Base-by-base conservation (phyloP, 2,888 invertebrate genomes). In the Norana najaformis region DNA sequence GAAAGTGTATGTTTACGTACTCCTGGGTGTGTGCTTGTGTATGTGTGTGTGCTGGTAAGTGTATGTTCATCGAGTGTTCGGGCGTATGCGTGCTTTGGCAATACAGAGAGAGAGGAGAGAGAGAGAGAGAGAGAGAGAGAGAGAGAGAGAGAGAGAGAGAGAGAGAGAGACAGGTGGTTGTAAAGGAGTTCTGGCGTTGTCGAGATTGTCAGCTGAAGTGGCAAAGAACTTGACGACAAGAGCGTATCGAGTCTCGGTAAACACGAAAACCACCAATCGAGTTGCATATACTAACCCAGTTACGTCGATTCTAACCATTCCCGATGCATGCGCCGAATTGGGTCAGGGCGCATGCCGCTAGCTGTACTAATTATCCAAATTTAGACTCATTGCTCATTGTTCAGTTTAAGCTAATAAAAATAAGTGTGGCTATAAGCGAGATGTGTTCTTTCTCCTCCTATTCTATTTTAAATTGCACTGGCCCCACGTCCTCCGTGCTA, bases 141-240 rank as follows among this genome's bases (percentile, higher is more conserved):
- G 30, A 13, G 11, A 69, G 69, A 69, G 69, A 3, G 30, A n/a
- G n/a, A n/a, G n/a, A n/a, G n/a, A n/a, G n/a, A n/a, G n/a, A n/a
- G n/a, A n/a, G n/a, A n/a, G n/a, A 69, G n/a, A 16, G 30, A 13
- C n/a, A 69, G 69, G 69, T 69, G n/a, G n/a, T 69, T 69, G 69
- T 69, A 69, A n/a, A 69, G 30, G 69, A 69, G 69, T n/a, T 69
- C 11, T 13, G n/a, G 30, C 69, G 69, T 69, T n/a, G 69, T 69
- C 69, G 69, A 69, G 69, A 69, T n/a, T 69, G 69, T 69, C 30
- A 69, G 11, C 69, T 69, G 69, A n/a, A 69, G 69, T 69, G 69
- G 69, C n/a, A 16, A n/a, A 69, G n/a, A 69, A 69, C 69, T 69
- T 69, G 69, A 69, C 69, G 69, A 69, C 69, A n/a, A 69, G 69